Evolutionary conservation across 2,888 invertebrate species (phyloP), one percentile per base, ranked within the genome.

Genomic region (Amblyjoppa fuscipennis): DNA sequence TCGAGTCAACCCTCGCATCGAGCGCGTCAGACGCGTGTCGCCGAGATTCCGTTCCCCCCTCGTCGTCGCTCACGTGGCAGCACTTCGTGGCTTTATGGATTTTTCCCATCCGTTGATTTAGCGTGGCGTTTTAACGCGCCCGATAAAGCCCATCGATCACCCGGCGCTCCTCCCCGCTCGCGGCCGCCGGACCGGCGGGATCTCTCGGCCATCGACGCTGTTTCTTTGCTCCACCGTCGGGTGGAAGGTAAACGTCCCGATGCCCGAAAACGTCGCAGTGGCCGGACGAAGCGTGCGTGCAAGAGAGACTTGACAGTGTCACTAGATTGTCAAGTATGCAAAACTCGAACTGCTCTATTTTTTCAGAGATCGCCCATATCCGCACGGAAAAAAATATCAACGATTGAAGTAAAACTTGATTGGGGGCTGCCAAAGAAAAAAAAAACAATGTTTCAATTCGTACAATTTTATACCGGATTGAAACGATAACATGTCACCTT

Each of bases 141-240:
- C 53, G 64, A 76, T 66, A 76, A 76, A 68, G 53, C 34, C 38
- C 49, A 76, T 76, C 66, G 49, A 66, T 76, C 76, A 76, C 66
- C 51, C 13, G 51, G 34, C 16, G 13, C 25, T n/a, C 5, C 75
- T 75, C 49, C 5, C 16, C 16, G 66, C 75, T 49, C n/a, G 34
- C 38, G 28, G 49, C 16, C 34, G 20, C 31, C 7, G 51, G 25
- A 25, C 61, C 11, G 25, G 20, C 61, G 16, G 28, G 41, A 16
- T 59, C 41, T 75, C 64, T 51, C 16, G 31, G 31, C 31, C 11
- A n/a, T 31, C 20, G 11, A 28, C 51, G 61, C 34, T 38, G 34
- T 11, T 75, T 25, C 25, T 51, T 75, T 51, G 16, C 16, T 20
- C 25, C 45, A 13, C 45, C 13, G 45, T 41, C 49, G 56, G 34